phyloP scores from a whole-genome alignment of 2,888 invertebrate species.

The Clitarchus hookeri region DNA sequence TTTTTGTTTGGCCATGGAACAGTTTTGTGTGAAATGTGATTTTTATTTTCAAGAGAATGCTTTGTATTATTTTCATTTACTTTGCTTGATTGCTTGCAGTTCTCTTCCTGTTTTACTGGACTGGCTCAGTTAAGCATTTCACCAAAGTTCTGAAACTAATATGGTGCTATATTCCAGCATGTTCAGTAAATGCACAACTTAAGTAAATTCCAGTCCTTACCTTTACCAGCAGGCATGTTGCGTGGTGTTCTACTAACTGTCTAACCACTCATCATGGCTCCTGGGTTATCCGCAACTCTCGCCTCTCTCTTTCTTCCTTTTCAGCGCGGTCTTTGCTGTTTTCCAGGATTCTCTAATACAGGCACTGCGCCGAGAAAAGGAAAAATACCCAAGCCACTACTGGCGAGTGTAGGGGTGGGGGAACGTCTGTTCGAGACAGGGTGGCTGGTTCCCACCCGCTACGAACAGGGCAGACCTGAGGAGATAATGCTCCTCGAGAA shows the following conservation, averaged over 20 bases:
- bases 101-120: background rate
- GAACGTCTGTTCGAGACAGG: conserved; percentile 39
- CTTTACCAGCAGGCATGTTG: conserved; percentile 26
- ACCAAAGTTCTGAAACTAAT: background rate
- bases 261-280: conserved; percentile 47
- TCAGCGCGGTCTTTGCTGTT: conserved; percentile 84
- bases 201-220: background rate
- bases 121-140: background rate
- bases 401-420: conserved; percentile 64
- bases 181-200: background rate
- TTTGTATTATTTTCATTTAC: background rate
- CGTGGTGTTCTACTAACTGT: conserved; percentile 39
- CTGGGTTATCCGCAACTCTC: conserved; percentile 56
- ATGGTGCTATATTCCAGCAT: background rate
- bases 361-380: conserved; percentile 75
- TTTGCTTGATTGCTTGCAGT: background rate
- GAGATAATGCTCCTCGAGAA: conserved; percentile 76
- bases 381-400: conserved; percentile 75
- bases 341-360: conserved; percentile 81
- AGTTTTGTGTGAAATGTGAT: background rate
- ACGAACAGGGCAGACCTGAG: conserved; percentile 57
- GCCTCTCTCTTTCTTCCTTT: conserved; percentile 61
- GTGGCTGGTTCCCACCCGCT: conserved; percentile 49
- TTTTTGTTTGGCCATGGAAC: background rate
- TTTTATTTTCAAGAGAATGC: background rate